A percentile compares a stretch with the other conserved stretches of the same genome.
These are phyloP conservation scores for Dasyprocta punctata DNA, from an alignment of 2,113 vertebrate genomes.

Conservation along the genomic window DNA sequence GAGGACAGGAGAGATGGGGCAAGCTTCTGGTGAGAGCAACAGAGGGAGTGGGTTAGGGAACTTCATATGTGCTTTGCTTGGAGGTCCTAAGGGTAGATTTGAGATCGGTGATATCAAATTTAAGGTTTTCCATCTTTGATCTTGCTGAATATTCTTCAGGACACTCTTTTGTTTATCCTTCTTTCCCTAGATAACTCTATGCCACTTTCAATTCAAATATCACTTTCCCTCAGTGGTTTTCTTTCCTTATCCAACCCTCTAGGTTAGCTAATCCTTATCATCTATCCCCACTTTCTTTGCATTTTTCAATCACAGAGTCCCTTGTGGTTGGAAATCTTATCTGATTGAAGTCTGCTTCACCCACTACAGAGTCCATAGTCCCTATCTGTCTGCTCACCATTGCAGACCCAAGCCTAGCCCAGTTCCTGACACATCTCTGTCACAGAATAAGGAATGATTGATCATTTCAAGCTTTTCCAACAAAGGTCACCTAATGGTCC, in stretches of 20 bases:
- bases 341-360: not conserved
- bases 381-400: not conserved
- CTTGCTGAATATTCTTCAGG: not conserved
- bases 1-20: not conserved
- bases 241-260: not conserved
- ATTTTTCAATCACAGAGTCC: not conserved
- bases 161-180: not conserved
- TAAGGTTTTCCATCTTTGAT: not conserved
- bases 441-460: not conserved
- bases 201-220: not conserved
- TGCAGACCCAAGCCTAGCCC: not conserved
- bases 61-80: not conserved
- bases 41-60: not conserved
- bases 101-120: not conserved
- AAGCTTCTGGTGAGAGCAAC: not conserved
- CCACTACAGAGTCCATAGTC: not conserved
- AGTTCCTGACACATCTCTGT: not conserved
- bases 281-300: not conserved
- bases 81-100: not conserved
- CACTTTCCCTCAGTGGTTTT: not conserved
- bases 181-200: not conserved
- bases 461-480: not conserved
- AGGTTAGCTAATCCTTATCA: not conserved
- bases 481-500: not conserved
- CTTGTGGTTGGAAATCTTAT: not conserved